Conservation (phyloP, 1,140 invertebrate species). For the Elysia chlorotica region DNA sequence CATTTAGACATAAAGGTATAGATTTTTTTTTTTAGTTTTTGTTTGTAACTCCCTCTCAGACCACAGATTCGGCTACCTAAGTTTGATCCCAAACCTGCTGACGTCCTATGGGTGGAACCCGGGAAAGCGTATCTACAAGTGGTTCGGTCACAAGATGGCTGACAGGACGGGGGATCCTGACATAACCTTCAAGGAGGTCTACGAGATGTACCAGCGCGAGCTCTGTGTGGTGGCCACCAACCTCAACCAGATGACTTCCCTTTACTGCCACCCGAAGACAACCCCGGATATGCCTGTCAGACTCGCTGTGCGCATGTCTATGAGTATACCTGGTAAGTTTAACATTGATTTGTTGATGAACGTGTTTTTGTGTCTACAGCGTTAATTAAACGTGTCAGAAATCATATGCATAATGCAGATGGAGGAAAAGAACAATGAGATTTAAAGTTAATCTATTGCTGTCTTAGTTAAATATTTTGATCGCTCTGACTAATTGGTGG, state of each 20-base stretch:
- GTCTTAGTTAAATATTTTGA: too few relatives aligned
- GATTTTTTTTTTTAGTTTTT: too few relatives aligned
- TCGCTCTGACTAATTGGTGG: too few relatives aligned
- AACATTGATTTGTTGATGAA: background rate
- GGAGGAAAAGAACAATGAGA: too few relatives aligned
- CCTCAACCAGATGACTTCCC: conserved; percentile 51
- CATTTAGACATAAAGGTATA: too few relatives aligned
- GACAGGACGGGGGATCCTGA: conserved; percentile 48
- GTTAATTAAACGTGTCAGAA: too few relatives aligned
- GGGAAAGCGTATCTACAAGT: conserved; percentile 45
- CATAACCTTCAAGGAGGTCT: conserved; percentile 55
- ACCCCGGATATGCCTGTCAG: conserved; percentile 56
- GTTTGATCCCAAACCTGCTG: conserved; percentile 48
- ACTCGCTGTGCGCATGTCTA: conserved; percentile 57
- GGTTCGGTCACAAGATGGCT: conserved; percentile 48
- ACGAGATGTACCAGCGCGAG: conserved; percentile 44
- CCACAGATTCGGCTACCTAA: conserved; percentile 45
- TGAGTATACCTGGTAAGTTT: conserved; percentile 56
- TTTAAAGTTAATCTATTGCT: too few relatives aligned
- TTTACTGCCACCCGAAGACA: conserved; percentile 56
- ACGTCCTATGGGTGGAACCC: conserved; percentile 54
- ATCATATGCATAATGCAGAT: too few relatives aligned
- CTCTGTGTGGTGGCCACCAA: conserved; percentile 59
- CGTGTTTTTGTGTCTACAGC: too few relatives aligned
- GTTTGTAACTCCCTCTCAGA: conserved; percentile 38